phyloP scores from a whole-genome alignment of 2,888 invertebrate genomes.

The Griposia aprilina region DNA sequence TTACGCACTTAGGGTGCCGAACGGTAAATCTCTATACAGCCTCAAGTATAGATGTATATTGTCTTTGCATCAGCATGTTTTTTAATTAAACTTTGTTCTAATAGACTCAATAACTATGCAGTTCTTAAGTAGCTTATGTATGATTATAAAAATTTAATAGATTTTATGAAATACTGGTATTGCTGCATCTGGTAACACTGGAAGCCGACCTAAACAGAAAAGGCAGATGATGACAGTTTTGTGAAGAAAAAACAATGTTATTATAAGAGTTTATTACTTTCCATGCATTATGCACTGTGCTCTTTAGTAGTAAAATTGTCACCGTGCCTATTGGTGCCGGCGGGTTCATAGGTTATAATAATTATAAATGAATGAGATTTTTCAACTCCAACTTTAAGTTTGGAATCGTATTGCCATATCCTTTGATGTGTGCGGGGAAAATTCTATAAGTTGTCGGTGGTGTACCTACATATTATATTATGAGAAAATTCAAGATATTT shows the following conservation, averaged over 20 bases:
- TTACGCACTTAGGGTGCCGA: too few relatives aligned
- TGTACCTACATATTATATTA: too few relatives aligned
- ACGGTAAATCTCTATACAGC: too few relatives aligned
- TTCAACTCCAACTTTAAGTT: neutral
- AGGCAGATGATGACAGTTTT: neutral
- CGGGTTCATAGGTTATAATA: neutral
- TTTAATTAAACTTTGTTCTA: neutral
- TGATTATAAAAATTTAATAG: too few relatives aligned
- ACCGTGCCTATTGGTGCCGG: neutral
- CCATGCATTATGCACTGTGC: neutral
- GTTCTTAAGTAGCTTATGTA: too few relatives aligned
- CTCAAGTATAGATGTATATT: neutral
- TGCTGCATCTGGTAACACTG: neutral
- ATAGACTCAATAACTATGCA: neutral
- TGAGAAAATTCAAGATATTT: neutral
- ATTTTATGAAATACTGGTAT: neutral
- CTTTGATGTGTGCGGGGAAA: neutral
- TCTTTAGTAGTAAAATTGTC: neutral
- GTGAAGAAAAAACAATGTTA: neutral
- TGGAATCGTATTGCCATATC: neutral
- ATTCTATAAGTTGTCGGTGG: too few relatives aligned
- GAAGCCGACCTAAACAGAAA: neutral
- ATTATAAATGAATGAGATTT: neutral
- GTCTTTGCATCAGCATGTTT: neutral
- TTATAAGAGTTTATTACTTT: too few relatives aligned